Percentiles rank a stretch among this genome's conserved stretches.
Evolutionary conservation across 2,113 vertebrate species (phyloP).

Genomic region (Xiphorhynchus elegans): DNA sequence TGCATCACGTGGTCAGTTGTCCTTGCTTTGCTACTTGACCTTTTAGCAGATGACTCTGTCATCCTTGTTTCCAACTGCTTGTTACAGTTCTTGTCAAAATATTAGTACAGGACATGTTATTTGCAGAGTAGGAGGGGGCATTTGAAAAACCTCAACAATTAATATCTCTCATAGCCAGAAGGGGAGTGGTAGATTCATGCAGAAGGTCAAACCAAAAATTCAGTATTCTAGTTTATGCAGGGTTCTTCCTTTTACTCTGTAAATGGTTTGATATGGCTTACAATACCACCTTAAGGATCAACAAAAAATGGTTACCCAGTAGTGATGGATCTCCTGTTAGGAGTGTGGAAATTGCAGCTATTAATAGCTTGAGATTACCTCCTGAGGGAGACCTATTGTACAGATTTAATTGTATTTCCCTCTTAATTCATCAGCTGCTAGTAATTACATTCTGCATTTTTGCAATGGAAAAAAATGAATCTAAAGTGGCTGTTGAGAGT

Average conservation of each 20-base stretch:
- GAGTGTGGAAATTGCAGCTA: not conserved
- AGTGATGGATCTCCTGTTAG: not conserved
- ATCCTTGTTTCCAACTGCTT: not conserved
- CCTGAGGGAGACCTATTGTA: not conserved
- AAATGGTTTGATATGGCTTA: not conserved
- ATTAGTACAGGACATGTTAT: not conserved
- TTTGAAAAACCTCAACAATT: not conserved
- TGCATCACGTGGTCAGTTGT: not conserved
- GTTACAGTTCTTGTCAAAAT: not conserved
- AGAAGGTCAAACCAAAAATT: not conserved
- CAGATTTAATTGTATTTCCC: slow-evolving; percentile 19
- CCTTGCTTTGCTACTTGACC: not conserved
- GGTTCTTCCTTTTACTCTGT: not conserved
- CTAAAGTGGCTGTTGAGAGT: not conserved
- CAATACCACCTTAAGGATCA: not conserved
- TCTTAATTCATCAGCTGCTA: slow-evolving; percentile 40
- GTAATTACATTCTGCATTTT: slow-evolving; percentile 27
- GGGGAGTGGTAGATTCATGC: not conserved
- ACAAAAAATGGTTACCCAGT: not conserved
- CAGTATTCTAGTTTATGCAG: not conserved
- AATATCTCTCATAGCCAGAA: not conserved
- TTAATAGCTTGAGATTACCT: slow-evolving; percentile 3
- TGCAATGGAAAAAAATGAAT: not conserved
- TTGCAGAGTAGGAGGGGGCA: not conserved
- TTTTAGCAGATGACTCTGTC: not conserved